These are phyloP conservation scores for Kryphioiulus occultus DNA, from an alignment of 2,888 invertebrate species.

Conservation along the genomic window DNA sequence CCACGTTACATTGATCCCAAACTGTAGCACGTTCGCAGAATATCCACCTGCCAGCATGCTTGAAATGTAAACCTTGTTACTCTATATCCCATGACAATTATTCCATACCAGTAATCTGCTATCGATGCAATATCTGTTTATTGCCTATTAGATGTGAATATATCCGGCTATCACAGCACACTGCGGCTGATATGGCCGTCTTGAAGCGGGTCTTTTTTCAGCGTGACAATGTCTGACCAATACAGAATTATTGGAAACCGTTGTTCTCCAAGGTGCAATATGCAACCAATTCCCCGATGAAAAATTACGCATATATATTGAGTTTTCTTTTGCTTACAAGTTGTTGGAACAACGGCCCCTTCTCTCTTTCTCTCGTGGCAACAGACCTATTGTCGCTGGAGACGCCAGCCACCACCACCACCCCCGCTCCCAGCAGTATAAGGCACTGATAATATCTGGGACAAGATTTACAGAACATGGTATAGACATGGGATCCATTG, in stretches of 20 bases:
- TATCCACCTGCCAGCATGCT: neutral
- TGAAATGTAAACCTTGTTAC: neutral
- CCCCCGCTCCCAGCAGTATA: constrained; percentile 7
- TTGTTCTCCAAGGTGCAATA: constrained; percentile 9
- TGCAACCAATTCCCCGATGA: constrained; percentile 16
- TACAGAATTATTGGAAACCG: constrained; percentile 6
- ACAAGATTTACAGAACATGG: constrained; percentile 6
- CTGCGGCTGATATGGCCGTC: neutral
- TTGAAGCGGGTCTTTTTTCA: neutral
- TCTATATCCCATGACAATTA: neutral
- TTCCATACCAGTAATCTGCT: neutral
- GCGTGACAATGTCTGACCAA: neutral
- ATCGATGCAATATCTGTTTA: neutral
- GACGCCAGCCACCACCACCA: neutral
- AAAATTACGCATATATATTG: constrained; percentile 23
- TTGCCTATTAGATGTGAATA: neutral
- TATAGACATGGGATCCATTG: constrained; percentile 17
- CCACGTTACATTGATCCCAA: too few relatives aligned
- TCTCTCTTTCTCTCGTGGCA: neutral
- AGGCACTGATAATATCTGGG: constrained; percentile 16
- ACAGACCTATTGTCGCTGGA: constrained; percentile 1
- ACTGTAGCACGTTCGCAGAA: too few relatives aligned
- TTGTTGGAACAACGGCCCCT: neutral
- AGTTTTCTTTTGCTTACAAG: constrained; percentile 23
- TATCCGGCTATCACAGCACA: neutral